Evolutionary conservation across 2,113 vertebrate species (phyloP).

Genomic region (Coturnix japonica): DNA sequence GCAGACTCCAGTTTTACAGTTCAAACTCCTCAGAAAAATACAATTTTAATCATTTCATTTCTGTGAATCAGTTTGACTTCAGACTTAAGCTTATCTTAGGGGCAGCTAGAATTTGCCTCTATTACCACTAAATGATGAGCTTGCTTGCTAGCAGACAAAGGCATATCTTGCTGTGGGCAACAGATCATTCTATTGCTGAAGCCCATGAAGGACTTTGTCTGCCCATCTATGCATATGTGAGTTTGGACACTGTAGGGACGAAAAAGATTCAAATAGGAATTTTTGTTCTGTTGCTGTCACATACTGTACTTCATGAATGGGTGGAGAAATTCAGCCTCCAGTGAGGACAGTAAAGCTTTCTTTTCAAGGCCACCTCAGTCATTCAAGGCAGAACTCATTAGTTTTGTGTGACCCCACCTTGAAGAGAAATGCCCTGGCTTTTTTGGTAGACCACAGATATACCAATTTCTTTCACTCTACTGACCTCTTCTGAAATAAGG

Average conservation of each 20-base stretch:
- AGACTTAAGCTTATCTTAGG: background rate
- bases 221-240: fast-evolving
- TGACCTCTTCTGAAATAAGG: conserved; percentile 60
- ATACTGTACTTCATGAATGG: background rate
- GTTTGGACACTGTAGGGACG: background rate
- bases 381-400: background rate
- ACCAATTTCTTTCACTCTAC: conserved; percentile 43
- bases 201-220: background rate
- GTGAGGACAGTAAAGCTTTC: background rate
- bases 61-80: background rate
- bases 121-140: background rate
- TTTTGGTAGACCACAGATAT: background rate
- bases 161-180: fast-evolving
- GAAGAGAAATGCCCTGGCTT: background rate
- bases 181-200: fast-evolving
- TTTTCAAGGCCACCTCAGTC: background rate
- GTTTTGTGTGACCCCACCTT: background rate
- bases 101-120: background rate
- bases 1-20: background rate
- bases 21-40: conserved; percentile 34
- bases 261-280: background rate
- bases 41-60: background rate
- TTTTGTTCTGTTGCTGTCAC: background rate
- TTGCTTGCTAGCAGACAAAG: background rate
- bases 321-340: background rate